phyloP scores from a whole-genome alignment of 23 tunicate genomes.

The Halocynthia aurantium region DNA sequence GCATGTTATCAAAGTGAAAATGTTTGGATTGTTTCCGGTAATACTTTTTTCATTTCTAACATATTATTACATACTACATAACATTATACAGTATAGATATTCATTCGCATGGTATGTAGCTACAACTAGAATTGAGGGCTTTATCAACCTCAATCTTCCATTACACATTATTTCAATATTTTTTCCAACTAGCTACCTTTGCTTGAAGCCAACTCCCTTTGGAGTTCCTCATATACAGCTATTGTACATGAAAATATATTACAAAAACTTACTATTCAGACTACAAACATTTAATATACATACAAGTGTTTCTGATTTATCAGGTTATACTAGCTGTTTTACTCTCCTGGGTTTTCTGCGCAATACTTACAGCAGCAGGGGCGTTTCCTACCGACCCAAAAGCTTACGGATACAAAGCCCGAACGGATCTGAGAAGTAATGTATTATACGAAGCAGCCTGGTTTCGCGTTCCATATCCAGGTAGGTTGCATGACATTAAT shows the following conservation, averaged over 20 bases:
- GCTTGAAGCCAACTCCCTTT: too few species aligned
- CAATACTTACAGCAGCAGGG: slow-evolving; percentile 61
- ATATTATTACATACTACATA: too few species aligned
- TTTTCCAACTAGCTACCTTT: too few species aligned
- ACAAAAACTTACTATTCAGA: too few species aligned
- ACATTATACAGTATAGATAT: not conserved
- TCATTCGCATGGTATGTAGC: too few species aligned
- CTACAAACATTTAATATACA: too few species aligned
- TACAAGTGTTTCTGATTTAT: not conserved
- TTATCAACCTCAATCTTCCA: too few species aligned
- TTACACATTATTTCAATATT: too few species aligned
- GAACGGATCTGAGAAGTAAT: slow-evolving; percentile 55
- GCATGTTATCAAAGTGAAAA: slow-evolving; percentile 13
- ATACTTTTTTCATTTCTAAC: not conserved
- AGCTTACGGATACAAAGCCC: slow-evolving; percentile 48
- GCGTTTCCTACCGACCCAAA: slow-evolving; percentile 39
- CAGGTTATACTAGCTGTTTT: slow-evolving; percentile 59
- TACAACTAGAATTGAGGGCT: too few species aligned
- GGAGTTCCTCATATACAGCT: too few species aligned
- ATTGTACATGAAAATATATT: too few species aligned
- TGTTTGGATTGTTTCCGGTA: slow-evolving; percentile 71
- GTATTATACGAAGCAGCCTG: slow-evolving; percentile 60
- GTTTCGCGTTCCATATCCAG: slow-evolving; percentile 87
- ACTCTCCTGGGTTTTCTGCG: slow-evolving; percentile 58
- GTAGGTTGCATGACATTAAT: slow-evolving; percentile 9